phyloP scores from a whole-genome alignment of 1,140 invertebrate genomes.

The Temnothorax longispinosus region DNA sequence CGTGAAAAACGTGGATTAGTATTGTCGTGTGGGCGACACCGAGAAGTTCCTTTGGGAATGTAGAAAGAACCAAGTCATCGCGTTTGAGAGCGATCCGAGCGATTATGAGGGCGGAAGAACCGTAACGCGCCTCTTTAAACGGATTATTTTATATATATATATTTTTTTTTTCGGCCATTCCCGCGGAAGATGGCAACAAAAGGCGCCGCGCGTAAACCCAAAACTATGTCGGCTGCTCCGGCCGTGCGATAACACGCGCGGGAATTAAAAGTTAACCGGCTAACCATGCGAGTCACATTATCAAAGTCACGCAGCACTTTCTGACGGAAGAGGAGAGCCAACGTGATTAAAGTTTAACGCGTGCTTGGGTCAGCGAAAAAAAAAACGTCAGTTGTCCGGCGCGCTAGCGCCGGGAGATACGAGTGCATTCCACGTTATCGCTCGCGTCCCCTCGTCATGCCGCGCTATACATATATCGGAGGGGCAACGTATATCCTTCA shows the following conservation, averaged over 20 bases:
- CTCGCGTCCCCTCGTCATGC: constrained; percentile 57
- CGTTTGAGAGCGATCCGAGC: background rate
- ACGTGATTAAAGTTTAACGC: constrained; percentile 62
- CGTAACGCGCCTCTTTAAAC: constrained; percentile 9
- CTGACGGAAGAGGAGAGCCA: constrained; percentile 47
- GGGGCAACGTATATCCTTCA: constrained; percentile 62
- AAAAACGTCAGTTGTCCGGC: constrained; percentile 42
- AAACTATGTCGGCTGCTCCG: constrained; percentile 15
- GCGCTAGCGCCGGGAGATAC: constrained; percentile 61
- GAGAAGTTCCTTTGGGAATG: constrained; percentile 18
- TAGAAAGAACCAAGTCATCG: constrained; percentile 13
- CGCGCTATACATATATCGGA: constrained; percentile 61
- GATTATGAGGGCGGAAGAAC: constrained; percentile 42
- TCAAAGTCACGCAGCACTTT: constrained; percentile 57
- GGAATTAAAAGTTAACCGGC: constrained; percentile 59
- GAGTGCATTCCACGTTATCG: constrained; percentile 65
- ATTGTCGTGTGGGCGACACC: constrained; percentile 33
- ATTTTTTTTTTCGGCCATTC: background rate
- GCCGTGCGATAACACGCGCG: constrained; percentile 38
- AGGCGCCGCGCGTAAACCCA: background rate
- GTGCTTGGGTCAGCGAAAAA: constrained; percentile 53
- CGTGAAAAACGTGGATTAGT: constrained; percentile 69
- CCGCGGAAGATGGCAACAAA: background rate
- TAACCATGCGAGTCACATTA: constrained; percentile 59
- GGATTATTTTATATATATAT: constrained; percentile 7